Evolutionary conservation across 2,888 invertebrate genomes (phyloP).

Genomic region (Rhimphoctona megacephalus): DNA sequence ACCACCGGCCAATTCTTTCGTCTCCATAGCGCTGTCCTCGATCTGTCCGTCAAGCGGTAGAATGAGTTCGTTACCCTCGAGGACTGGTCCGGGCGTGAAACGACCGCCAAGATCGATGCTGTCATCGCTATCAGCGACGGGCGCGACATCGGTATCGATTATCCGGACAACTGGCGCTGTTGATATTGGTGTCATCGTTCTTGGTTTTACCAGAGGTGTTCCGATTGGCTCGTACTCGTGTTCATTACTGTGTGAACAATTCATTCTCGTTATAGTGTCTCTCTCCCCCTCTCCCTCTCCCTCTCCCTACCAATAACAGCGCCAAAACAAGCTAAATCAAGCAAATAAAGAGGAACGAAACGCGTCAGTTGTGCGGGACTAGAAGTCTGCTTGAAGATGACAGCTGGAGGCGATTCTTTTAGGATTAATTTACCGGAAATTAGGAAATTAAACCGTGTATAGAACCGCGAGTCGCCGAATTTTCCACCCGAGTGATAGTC

Average conservation of each 20-base stretch:
- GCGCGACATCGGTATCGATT: constrained; percentile 84
- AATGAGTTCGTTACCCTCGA: constrained; percentile 84
- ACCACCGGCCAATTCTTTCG: constrained; percentile 79
- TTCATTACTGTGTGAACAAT: constrained; percentile 89
- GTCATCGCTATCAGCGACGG: constrained; percentile 84
- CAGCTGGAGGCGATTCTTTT: too few relatives aligned
- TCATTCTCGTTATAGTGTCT: constrained; percentile 66
- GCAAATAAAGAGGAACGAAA: background rate
- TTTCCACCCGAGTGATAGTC: background rate
- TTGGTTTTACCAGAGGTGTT: constrained; percentile 86
- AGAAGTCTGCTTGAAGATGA: too few relatives aligned
- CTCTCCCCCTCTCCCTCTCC: too few relatives aligned
- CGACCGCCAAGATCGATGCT: constrained; percentile 81
- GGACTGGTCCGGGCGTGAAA: constrained; percentile 78
- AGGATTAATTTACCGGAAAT: background rate
- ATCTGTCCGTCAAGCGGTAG: constrained; percentile 84
- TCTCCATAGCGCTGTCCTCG: constrained; percentile 84
- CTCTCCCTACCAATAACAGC: too few relatives aligned
- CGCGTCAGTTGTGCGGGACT: too few relatives aligned
- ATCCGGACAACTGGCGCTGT: constrained; percentile 84
- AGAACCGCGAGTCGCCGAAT: background rate
- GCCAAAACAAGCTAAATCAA: background rate
- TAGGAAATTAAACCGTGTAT: background rate
- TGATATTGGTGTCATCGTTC: constrained; percentile 68
- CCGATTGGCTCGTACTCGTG: constrained; percentile 97